Evolutionary conservation across 2,113 vertebrate genomes (phyloP).

Genomic region (Caranx melampygus): DNA sequence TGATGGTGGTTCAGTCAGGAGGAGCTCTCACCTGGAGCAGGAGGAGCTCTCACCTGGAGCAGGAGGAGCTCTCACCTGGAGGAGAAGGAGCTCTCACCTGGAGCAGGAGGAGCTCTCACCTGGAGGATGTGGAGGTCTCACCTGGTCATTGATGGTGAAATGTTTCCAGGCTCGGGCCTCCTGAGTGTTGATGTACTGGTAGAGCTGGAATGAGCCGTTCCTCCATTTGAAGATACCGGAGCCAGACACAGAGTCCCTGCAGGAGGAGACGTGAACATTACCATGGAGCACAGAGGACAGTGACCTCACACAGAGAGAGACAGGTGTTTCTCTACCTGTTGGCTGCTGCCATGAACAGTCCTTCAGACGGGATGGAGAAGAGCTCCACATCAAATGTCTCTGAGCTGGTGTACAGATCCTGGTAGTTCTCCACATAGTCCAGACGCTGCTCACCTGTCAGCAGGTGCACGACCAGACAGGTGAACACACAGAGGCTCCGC

Average conservation of each 20-base stretch:
- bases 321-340: slow-evolving; percentile 74
- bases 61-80: too few species aligned
- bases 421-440: slow-evolving; percentile 93
- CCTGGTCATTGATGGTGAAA: slow-evolving; percentile 91
- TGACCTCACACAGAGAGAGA: neutral
- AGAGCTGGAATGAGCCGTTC: slow-evolving; percentile 86
- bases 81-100: too few species aligned
- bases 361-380: slow-evolving; percentile 88
- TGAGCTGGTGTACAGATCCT: slow-evolving; percentile 89
- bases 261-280: neutral
- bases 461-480: neutral
- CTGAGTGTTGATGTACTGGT: slow-evolving; percentile 92
- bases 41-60: too few species aligned
- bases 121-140: slow-evolving; percentile 69
- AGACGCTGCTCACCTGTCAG: slow-evolving; percentile 85
- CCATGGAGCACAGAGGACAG: neutral
- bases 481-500: too few species aligned
- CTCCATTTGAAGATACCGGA: slow-evolving; percentile 93
- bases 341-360: slow-evolving; percentile 91
- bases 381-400: slow-evolving; percentile 92
- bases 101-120: slow-evolving; percentile 72
- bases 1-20: too few species aligned
- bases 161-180: slow-evolving; percentile 94
- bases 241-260: slow-evolving; percentile 73
- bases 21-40: too few species aligned